A percentile compares a stretch with the other conserved stretches of the same genome.
These are phyloP conservation scores for Diuraphis noxia DNA, from an alignment of 1,140 invertebrate genomes.

Conservation along the genomic window DNA sequence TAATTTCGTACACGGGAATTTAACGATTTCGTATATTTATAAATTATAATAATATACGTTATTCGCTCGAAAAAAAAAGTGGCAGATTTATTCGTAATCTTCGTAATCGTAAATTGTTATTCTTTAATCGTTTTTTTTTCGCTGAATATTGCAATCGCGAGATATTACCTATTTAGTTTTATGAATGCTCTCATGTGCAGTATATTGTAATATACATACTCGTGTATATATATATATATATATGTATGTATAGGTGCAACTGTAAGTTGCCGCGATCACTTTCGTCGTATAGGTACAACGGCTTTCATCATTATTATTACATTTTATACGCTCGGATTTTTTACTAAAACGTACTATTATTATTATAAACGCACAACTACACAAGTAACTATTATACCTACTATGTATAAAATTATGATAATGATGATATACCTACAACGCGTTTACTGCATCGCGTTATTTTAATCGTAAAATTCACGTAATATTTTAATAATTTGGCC, in stretches of 20 bases:
- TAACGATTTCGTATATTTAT: neutral
- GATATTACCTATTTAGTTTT: constrained; percentile 10
- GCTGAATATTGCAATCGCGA: neutral
- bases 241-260: neutral
- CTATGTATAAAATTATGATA: neutral
- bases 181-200: neutral
- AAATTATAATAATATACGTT: too few species aligned
- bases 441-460: neutral
- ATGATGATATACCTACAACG: neutral
- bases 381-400: neutral
- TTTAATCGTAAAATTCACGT: neutral
- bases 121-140: constrained; percentile 3
- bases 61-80: neutral
- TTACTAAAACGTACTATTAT: neutral
- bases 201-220: too few species aligned
- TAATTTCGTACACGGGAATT: neutral
- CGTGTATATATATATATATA: neutral
- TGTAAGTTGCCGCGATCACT: neutral
- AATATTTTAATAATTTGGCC: neutral
- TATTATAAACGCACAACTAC: neutral
- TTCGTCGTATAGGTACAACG: neutral
- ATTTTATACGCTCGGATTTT: neutral
- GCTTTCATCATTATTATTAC: constrained; percentile 9
- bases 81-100: constrained; percentile 7
- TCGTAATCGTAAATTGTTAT: neutral